Conservation (phyloP, 2,888 invertebrate genomes). For the Lycia hirtaria region DNA sequence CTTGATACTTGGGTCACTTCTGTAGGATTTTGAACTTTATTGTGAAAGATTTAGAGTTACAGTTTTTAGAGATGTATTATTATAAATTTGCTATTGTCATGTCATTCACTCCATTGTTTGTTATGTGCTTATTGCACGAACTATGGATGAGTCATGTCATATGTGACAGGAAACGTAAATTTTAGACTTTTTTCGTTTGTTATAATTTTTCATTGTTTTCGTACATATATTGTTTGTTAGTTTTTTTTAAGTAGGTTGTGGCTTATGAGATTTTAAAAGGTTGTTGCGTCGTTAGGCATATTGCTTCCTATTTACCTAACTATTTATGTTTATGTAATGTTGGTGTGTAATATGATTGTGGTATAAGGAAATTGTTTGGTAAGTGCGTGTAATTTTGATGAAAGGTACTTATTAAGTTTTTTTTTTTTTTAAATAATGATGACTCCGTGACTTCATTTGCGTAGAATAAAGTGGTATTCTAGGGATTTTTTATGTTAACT, state of each 20-base stretch:
- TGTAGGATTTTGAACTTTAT: slow-evolving; percentile 51
- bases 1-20: slow-evolving; percentile 12
- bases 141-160: slow-evolving; percentile 60
- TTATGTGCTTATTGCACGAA: slow-evolving; percentile 55
- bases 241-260: slow-evolving; percentile 37
- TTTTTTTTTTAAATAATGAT: too few species aligned
- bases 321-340: slow-evolving; percentile 24
- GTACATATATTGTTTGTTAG: slow-evolving; percentile 46
- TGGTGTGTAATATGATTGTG: slow-evolving; percentile 11
- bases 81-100: slow-evolving; percentile 45
- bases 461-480: too few species aligned
- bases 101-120: slow-evolving; percentile 59
- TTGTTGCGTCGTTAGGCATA: slow-evolving; percentile 42
- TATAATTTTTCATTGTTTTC: slow-evolving; percentile 59
- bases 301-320: slow-evolving; percentile 36
- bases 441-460: too few species aligned
- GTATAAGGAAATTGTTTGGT: slow-evolving; percentile 5
- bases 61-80: not conserved
- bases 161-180: slow-evolving; percentile 62
- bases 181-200: slow-evolving; percentile 52
- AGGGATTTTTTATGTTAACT: too few species aligned
- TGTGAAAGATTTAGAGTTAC: slow-evolving; percentile 15
- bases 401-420: too few species aligned
- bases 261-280: slow-evolving; percentile 44
- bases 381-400: slow-evolving; percentile 3